Conservation (phyloP, 2,797 vertebrate species). For the Cyprinodon diabolis region DNA sequence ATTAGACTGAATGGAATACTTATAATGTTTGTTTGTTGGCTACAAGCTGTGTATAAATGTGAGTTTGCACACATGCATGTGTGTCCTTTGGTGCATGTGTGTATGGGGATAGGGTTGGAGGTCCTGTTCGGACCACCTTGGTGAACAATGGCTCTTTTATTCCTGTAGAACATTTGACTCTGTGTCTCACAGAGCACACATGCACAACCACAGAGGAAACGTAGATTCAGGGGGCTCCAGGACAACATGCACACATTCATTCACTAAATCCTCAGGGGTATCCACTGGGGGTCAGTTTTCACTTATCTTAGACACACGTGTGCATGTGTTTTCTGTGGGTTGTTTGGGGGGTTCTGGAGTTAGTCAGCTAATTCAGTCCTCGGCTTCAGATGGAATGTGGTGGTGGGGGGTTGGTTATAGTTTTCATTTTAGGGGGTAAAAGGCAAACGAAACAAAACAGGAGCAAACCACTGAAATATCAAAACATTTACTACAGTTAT, state of each 20-base stretch:
- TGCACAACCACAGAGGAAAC: conserved; percentile 55
- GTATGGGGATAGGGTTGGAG: conserved; percentile 41
- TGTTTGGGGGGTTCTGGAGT: conserved; percentile 31
- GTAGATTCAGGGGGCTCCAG: conserved; percentile 32
- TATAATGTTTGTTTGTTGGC: conserved; percentile 55
- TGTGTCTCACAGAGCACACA: conserved; percentile 57
- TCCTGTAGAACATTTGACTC: conserved; percentile 65
- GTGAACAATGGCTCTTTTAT: conserved; percentile 84
- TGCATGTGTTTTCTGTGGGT: conserved; percentile 29
- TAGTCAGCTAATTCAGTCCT: conserved; percentile 62
- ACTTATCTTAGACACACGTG: conserved; percentile 38
- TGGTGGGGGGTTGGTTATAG: conserved; percentile 35
- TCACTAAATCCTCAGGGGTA: conserved; percentile 54
- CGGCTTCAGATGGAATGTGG: conserved; percentile 67
- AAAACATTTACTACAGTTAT: neutral
- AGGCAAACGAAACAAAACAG: conserved; percentile 28
- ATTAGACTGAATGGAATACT: conserved; percentile 56
- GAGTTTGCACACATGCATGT: conserved; percentile 21
- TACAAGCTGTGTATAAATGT: conserved; percentile 37
- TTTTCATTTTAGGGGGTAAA: conserved; percentile 39
- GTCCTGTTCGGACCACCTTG: conserved; percentile 79
- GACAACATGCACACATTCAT: conserved; percentile 45
- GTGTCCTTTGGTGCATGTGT: conserved; percentile 12
- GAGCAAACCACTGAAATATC: conserved; percentile 2
- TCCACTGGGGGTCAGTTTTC: conserved; percentile 58